A percentile compares a stretch with the other conserved stretches of the same genome.
Evolutionary conservation across 2,797 vertebrate species (phyloP).

Genomic region (Lacerta agilis): DNA sequence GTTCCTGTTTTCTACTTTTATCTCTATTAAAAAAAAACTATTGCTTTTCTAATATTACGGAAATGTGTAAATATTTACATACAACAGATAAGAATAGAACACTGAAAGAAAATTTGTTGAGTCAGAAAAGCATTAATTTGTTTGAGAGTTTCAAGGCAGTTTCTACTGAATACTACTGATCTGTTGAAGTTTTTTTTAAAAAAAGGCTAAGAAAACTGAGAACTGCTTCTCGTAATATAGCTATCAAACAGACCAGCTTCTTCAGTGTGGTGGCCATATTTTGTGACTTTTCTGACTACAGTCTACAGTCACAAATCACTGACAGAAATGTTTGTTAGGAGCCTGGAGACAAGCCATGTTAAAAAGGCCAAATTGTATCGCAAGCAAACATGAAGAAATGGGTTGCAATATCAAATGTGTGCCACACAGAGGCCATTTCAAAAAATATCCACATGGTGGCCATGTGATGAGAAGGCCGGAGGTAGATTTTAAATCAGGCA

Average conservation of each 20-base stretch:
- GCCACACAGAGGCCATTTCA: not conserved
- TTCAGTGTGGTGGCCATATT: not conserved
- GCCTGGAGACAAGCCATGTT: not conserved
- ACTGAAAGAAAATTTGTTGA: not conserved
- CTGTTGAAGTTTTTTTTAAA: not conserved
- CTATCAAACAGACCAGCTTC: not conserved
- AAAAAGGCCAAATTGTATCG: not conserved
- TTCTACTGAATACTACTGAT: not conserved
- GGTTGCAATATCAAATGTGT: not conserved
- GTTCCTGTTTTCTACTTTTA: not conserved
- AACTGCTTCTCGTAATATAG: not conserved
- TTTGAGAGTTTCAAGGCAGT: not conserved
- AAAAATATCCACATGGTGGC: not conserved
- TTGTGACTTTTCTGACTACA: too few species aligned
- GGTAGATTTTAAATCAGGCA: not conserved
- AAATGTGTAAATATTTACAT: not conserved
- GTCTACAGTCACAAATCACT: not conserved
- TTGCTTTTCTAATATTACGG: not conserved
- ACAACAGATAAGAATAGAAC: not conserved
- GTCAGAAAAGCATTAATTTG: not conserved
- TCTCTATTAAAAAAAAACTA: not conserved
- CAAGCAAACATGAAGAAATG: not conserved
- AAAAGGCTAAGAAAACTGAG: not conserved
- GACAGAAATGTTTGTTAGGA: not conserved
- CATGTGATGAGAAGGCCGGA: not conserved